These are phyloP conservation scores for Tenthredo amoena DNA, from an alignment of 2,888 invertebrate species.

Conservation along the genomic window DNA sequence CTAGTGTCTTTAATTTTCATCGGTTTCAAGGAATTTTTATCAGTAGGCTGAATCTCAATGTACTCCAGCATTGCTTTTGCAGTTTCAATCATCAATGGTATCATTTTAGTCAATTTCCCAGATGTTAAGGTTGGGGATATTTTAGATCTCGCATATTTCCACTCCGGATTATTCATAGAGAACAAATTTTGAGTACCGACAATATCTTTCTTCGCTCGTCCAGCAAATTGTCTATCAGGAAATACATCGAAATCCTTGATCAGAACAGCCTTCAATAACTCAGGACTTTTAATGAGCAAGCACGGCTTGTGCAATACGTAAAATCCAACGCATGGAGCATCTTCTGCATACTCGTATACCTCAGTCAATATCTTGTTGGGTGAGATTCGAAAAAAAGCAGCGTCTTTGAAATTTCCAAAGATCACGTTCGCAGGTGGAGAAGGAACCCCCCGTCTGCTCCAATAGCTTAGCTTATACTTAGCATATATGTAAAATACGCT, in stretches of 20 bases:
- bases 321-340: constrained; percentile 74
- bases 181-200: constrained; percentile 74
- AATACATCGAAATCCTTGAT: constrained; percentile 79
- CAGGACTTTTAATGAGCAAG: constrained; percentile 76
- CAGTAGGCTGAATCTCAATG: constrained; percentile 57
- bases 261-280: constrained; percentile 77
- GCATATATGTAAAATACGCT: constrained; percentile 60
- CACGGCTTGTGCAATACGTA: constrained; percentile 78
- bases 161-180: constrained; percentile 77
- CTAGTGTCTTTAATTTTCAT: constrained; percentile 59
- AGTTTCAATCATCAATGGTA: constrained; percentile 76
- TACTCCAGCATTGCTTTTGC: constrained; percentile 64
- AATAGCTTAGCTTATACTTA: constrained; percentile 64
- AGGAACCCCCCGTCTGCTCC: constrained; percentile 65
- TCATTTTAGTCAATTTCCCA: constrained; percentile 80
- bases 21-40: constrained; percentile 18
- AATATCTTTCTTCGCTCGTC: constrained; percentile 70
- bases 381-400: constrained; percentile 57
- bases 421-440: constrained; percentile 62
- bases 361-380: constrained; percentile 60
- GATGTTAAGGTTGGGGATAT: constrained; percentile 80
- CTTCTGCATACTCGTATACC: constrained; percentile 58
- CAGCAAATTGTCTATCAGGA: constrained; percentile 74
- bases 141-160: constrained; percentile 79
- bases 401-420: constrained; percentile 66